Base-by-base conservation (phyloP, 2,888 invertebrate genomes). In the Tipula vernalis region DNA sequence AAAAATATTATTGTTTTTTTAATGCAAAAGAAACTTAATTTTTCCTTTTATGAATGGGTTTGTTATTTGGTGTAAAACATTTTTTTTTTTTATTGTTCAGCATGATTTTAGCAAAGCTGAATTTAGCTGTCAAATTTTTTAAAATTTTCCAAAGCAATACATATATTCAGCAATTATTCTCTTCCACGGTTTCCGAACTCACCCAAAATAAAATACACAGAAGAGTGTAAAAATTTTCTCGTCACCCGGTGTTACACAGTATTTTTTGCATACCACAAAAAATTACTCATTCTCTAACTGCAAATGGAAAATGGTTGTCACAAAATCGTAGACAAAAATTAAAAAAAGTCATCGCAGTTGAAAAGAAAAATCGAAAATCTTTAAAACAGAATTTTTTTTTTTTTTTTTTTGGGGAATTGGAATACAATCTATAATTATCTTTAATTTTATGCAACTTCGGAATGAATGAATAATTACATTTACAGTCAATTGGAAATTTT, bases 271-370 rank as follows among this genome's bases (percentile, higher is more conserved):
- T 10, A 71, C 28, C 28, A 71, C 28, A 71, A 71, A 28, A 71
- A 0, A 28, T 71, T 71, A 28, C 71, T 71, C 71, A 71, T 71
- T 71, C 71, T 71, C 71, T 71, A 71, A 28, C 71, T 71, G 71
- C 71, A 71, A 71, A 71, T 71, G 71, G 71, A 71, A 71, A 71
- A 71, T 71, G 71, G 71, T 71, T 71, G 71, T 71, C 71, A 71
- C 10, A 28, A 71, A 71, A 10, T 71, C 71, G 71, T 28, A 71
- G 71, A 71, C 71, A 71, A 28, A 71, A 71, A 71, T 28, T 71
- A 28, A 71, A 28, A 28, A 71, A 71, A 71, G 71, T 71, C 71
- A 28, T 71, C 71, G 71, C 71, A 71, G 71, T 71, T 8, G 28
- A 71, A 71, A 71, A 8, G 71, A 71, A 71, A 71, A 71, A 15